These are phyloP conservation scores for Silvanus unidentatus DNA, from an alignment of 2,888 invertebrate genomes.

Conservation along the genomic window DNA sequence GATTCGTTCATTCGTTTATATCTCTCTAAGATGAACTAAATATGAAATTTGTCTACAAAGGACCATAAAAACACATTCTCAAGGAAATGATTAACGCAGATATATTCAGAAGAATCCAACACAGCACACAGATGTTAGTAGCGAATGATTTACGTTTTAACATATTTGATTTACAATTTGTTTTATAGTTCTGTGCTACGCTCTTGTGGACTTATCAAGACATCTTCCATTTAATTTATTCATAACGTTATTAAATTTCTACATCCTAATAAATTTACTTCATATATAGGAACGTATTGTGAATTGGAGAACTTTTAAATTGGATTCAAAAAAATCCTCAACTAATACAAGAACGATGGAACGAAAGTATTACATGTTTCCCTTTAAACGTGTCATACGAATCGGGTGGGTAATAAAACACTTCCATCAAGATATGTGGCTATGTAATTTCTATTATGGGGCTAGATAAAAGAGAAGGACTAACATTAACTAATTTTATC, in stretches of 20 bases:
- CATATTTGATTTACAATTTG: constrained; percentile 31
- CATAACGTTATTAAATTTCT: neutral
- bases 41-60: neutral
- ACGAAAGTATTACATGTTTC: no score
- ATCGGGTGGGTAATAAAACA: neutral
- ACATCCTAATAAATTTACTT: neutral
- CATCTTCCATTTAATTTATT: neutral
- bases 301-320: no score
- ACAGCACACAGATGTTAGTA: constrained; percentile 29
- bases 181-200: constrained; percentile 16
- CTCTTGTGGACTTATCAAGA: constrained; percentile 3
- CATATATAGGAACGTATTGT: neutral
- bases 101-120: constrained; percentile 31
- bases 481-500: constrained; percentile 2
- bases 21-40: no score
- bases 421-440: neutral
- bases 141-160: constrained; percentile 32
- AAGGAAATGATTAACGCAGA: constrained; percentile 35
- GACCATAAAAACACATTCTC: neutral
- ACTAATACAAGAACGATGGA: no score
- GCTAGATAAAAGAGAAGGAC: neutral
- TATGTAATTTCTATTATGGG: no score
- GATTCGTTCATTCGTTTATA: no score
- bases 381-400: no score
- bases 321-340: no score